Evolutionary conservation across 2,797 vertebrate genomes (phyloP).

Genomic region (Spizella passerina): DNA sequence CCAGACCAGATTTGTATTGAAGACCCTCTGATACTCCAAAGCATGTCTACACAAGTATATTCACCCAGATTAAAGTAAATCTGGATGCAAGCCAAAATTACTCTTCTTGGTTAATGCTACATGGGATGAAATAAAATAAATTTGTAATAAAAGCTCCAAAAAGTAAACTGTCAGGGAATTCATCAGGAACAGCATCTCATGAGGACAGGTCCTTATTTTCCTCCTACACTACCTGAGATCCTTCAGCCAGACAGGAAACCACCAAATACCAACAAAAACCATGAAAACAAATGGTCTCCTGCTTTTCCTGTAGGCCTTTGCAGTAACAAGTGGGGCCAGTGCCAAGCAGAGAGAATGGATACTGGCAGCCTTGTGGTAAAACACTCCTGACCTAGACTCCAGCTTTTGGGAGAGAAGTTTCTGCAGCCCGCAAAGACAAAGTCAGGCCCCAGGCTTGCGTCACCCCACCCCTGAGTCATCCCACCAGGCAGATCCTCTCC

Average conservation of each 20-base stretch:
- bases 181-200: rapidly evolving
- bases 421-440: not conserved
- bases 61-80: not conserved
- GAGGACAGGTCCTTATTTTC: not conserved
- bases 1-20: not conserved
- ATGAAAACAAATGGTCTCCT: not conserved
- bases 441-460: not conserved
- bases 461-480: constrained; percentile 19
- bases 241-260: not conserved
- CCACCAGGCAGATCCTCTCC: not conserved
- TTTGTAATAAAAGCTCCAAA: not conserved
- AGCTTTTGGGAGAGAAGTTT: not conserved
- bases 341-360: not conserved
- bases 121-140: not conserved
- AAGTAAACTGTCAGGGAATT: not conserved
- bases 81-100: not conserved
- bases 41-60: not conserved
- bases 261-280: not conserved
- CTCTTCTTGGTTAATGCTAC: not conserved
- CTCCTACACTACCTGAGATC: not conserved
- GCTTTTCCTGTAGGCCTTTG: not conserved
- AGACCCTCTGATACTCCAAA: not conserved
- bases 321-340: not conserved
- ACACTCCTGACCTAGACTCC: rapidly evolving
- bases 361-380: not conserved